These are phyloP conservation scores for Athrips mouffetella DNA, from an alignment of 2,888 invertebrate genomes.

Conservation along the genomic window DNA sequence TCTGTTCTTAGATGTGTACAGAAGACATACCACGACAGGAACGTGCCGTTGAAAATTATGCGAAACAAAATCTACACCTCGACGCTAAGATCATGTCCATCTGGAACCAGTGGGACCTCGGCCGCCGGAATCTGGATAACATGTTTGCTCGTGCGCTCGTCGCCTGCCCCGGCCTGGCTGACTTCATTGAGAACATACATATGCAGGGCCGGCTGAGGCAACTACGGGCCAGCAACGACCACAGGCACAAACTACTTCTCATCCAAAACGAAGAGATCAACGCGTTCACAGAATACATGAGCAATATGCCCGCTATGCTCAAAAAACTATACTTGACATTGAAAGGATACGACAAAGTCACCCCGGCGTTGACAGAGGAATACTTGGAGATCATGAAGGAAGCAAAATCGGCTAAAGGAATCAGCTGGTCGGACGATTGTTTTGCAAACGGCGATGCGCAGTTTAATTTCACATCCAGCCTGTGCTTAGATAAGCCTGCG, in stretches of 20 bases:
- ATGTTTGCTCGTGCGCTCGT: conserved; percentile 45
- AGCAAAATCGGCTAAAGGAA: conserved; percentile 77
- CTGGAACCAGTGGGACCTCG: conserved; percentile 54
- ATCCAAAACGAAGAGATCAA: conserved; percentile 74
- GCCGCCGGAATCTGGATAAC: conserved; percentile 38
- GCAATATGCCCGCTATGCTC: conserved; percentile 72
- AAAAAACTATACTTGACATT: conserved; percentile 79
- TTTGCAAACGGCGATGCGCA: conserved; percentile 39
- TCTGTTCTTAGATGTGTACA: conserved; percentile 48
- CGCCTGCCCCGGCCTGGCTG: conserved; percentile 45
- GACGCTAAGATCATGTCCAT: conserved; percentile 50
- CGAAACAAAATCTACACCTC: conserved; percentile 49
- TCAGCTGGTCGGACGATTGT: conserved; percentile 79
- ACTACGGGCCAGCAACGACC: conserved; percentile 57
- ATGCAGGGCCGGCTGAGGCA: conserved; percentile 53
- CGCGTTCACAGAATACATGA: conserved; percentile 68
- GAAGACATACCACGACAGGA: conserved; percentile 67
- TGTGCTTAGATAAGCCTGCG: conserved; percentile 52
- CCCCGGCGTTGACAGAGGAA: conserved; percentile 74
- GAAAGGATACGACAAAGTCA: conserved; percentile 77
- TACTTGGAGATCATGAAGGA: conserved; percentile 79
- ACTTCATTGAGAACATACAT: conserved; percentile 47
- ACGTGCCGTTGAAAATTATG: conserved; percentile 55
- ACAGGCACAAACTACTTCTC: conserved; percentile 47
- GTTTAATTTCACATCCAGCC: conserved; percentile 53